phyloP scores from a whole-genome alignment of 2,888 invertebrate species.

The Lysandra bellargus region DNA sequence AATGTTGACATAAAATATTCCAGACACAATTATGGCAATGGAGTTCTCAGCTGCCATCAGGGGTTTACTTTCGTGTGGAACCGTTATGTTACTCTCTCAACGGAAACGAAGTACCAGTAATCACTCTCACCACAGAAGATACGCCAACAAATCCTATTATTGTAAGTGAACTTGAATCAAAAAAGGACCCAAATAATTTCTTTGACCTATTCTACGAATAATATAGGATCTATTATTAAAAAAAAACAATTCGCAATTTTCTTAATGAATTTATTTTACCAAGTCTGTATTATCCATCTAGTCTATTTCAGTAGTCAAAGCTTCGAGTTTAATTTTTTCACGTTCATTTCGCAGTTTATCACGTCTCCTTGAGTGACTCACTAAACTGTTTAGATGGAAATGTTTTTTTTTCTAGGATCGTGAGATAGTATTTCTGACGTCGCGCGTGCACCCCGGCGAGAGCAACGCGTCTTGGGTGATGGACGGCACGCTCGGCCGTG shows the following conservation, averaged over 20 bases:
- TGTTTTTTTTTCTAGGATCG: constrained; percentile 72
- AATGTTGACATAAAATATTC: constrained; percentile 39
- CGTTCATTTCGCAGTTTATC: too few species aligned
- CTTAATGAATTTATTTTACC: too few species aligned
- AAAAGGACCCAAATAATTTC: too few species aligned
- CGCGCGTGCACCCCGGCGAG: constrained; percentile 93
- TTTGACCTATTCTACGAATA: too few species aligned
- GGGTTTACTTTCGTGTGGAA: constrained; percentile 83
- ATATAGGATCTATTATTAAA: too few species aligned
- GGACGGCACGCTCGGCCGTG: constrained; percentile 87
- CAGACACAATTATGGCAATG: constrained; percentile 84
- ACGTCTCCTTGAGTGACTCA: too few species aligned
- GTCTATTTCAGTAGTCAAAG: too few species aligned
- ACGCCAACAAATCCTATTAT: constrained; percentile 76
- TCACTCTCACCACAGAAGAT: constrained; percentile 86
- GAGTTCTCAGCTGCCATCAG: constrained; percentile 68
- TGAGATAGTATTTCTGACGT: constrained; percentile 86
- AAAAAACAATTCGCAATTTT: too few species aligned
- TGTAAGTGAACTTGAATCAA: constrained; percentile 52
- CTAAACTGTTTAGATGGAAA: too few species aligned
- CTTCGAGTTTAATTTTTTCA: too few species aligned
- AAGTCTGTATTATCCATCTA: too few species aligned
- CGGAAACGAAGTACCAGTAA: constrained; percentile 86
- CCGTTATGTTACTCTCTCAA: constrained; percentile 86
- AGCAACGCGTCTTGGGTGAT: constrained; percentile 94